These are phyloP conservation scores for Wiebesia pumilae DNA, from an alignment of 1,140 invertebrate species.

Conservation along the genomic window DNA sequence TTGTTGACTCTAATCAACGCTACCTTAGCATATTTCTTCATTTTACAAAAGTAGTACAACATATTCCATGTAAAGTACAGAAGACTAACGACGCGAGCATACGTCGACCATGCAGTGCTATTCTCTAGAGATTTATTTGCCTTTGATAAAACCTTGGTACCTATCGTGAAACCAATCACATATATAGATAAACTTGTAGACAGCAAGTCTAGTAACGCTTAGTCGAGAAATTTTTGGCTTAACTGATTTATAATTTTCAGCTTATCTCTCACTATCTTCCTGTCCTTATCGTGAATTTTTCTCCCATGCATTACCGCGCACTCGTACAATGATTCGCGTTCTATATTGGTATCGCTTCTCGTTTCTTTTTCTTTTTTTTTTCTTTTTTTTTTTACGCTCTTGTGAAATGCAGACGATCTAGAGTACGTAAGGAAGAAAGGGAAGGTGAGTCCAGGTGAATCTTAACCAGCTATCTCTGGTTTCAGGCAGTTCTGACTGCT, in stretches of 20 bases:
- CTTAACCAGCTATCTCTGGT: slow-evolving; percentile 55
- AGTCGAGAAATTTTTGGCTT: too few species aligned
- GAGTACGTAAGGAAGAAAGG: not conserved
- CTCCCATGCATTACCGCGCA: not conserved
- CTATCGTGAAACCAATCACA: too few species aligned
- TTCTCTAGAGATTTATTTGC: too few species aligned
- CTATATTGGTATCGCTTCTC: not conserved
- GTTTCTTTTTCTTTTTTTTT: not conserved
- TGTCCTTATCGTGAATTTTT: too few species aligned
- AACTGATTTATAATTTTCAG: too few species aligned
- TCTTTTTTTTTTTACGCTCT: not conserved
- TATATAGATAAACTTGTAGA: too few species aligned
- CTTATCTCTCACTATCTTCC: too few species aligned
- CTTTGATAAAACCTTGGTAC: too few species aligned
- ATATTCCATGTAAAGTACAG: too few species aligned
- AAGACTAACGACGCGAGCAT: too few species aligned
- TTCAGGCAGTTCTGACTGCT: slow-evolving; percentile 44
- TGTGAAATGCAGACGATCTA: not conserved
- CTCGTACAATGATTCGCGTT: not conserved
- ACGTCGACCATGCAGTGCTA: too few species aligned
- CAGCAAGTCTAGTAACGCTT: too few species aligned
- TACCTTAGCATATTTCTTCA: not conserved
- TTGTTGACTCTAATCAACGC: not conserved
- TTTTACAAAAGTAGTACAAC: not conserved
- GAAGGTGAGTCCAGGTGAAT: slow-evolving; percentile 37